Evolutionary conservation across 2,797 vertebrate species (phyloP), one percentile per base, ranked within the genome.

Genomic region (Siniperca obscura): DNA sequence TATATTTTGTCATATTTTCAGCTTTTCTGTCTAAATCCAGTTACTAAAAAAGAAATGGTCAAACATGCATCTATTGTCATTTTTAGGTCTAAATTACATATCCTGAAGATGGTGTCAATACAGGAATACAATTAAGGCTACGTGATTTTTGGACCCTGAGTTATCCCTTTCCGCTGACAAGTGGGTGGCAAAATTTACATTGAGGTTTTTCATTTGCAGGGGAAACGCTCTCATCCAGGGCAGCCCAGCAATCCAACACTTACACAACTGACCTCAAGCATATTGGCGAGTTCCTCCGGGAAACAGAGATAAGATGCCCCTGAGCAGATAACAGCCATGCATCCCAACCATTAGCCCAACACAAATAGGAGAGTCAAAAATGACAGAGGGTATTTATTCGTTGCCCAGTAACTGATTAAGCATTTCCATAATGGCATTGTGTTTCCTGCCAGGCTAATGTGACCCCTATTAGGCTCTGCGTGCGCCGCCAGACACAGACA

Each of bases 361-460:
- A 27, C 82, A 88, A 91, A 90, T 82, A 83, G 60, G 62, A 81
- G 38, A 83, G 65, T 88, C 80, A 76, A 52, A 86, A 87, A 88
- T 91, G 84, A 93, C 80, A 65, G 83, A 50, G 84, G 70, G 83
- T 91, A 85, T 91, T 92, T 91, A 90, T 87, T 89, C 64, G 10
- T 79, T 82, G 70, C 65, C 62, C 36, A 60, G 80, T 94, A 90
- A 93, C 93, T 89, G 87, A 92, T 71, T 78, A 81, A 83, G 50
- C 64, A 91, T 95, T 94, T 94, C 86, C 88, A 91, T 92, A 91
- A 93, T 91, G 85, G 80, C 79, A 77, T 78, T 83, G 78, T 90
- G 90, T 92, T 93, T 94, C 87, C 90, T 90, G 88, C 86, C 84
- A 87, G 83, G 81, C 87, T 91, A 92, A 90, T 94, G 87, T 91